phyloP scores from a whole-genome alignment of 1,140 invertebrate species.

The Drosophila funebris region DNA sequence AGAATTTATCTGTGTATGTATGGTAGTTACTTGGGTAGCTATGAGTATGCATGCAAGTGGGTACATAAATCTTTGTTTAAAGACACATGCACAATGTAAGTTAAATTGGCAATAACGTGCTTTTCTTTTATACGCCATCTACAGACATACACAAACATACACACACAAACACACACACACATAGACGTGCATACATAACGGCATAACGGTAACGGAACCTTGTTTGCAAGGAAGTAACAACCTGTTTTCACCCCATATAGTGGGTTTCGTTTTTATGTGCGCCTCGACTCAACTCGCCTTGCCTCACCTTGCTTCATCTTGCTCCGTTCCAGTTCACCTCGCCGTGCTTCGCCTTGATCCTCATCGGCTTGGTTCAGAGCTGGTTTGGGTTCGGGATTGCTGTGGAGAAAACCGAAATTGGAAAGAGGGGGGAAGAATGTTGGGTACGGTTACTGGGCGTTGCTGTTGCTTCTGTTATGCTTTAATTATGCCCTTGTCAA shows the following conservation, averaged over 20 bases:
- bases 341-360: conserved; percentile 5
- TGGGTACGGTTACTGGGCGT: conserved; percentile 32
- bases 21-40: conserved; percentile 13
- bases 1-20: conserved; percentile 1
- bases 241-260: conserved; percentile 77
- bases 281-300: conserved; percentile 25
- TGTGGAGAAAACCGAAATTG: not conserved
- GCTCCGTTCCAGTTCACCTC: not conserved
- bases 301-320: not conserved
- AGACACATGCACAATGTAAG: conserved; percentile 81
- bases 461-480: conserved; percentile 73
- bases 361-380: conserved; percentile 25
- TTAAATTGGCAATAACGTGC: conserved; percentile 81
- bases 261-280: conserved; percentile 57
- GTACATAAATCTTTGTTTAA: conserved; percentile 82
- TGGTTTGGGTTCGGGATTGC: conserved; percentile 4
- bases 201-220: conserved; percentile 80
- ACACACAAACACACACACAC: conserved; percentile 17
- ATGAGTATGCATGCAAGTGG: conserved; percentile 73
- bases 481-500: conserved; percentile 81
- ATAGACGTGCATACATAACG: conserved; percentile 41
- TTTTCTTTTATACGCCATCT: conserved; percentile 72
- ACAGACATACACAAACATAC: conserved; percentile 42
- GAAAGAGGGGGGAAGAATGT: not conserved
- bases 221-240: conserved; percentile 81